Percentiles rank a stretch among this genome's conserved stretches.
Evolutionary conservation across 1,140 invertebrate genomes (phyloP).

Genomic region (Steinernema feltiae): DNA sequence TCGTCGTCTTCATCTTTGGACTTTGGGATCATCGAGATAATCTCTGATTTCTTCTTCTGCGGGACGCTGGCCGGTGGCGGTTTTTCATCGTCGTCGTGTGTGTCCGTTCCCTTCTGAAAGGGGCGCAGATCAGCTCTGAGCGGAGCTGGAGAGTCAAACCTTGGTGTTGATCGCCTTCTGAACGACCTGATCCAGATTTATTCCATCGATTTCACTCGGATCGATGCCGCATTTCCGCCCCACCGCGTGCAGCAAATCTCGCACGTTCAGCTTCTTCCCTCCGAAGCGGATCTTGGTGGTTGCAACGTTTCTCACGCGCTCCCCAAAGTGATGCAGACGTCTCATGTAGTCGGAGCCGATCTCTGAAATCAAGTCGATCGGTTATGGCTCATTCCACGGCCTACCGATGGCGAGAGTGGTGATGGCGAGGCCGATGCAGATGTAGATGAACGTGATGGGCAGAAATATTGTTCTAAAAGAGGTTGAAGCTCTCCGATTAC

Average conservation of each 20-base stretch:
- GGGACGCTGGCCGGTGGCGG: no score
- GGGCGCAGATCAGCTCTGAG: no score
- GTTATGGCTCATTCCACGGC: no score
- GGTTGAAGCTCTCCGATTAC: neutral
- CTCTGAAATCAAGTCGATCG: neutral
- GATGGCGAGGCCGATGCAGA: neutral
- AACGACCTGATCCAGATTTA: neutral
- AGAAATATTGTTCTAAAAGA: constrained; percentile 8
- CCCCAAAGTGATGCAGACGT: constrained; percentile 44
- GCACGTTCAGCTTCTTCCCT: constrained; percentile 37
- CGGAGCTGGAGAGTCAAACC: no score
- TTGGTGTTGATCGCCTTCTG: neutral
- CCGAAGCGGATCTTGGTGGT: constrained; percentile 48
- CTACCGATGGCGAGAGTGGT: neutral
- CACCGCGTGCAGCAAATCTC: neutral
- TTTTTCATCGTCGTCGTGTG: no score
- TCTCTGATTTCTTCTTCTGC: no score
- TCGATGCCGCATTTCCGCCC: neutral
- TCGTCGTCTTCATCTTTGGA: no score
- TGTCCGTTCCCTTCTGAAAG: no score
- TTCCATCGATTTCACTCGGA: neutral
- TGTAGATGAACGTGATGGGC: neutral
- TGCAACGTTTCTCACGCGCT: constrained; percentile 47
- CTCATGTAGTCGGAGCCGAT: constrained; percentile 45
- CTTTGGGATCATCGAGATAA: no score